These are phyloP conservation scores for Drosophila mettleri DNA, from an alignment of 2,888 invertebrate species.

Conservation along the genomic window DNA sequence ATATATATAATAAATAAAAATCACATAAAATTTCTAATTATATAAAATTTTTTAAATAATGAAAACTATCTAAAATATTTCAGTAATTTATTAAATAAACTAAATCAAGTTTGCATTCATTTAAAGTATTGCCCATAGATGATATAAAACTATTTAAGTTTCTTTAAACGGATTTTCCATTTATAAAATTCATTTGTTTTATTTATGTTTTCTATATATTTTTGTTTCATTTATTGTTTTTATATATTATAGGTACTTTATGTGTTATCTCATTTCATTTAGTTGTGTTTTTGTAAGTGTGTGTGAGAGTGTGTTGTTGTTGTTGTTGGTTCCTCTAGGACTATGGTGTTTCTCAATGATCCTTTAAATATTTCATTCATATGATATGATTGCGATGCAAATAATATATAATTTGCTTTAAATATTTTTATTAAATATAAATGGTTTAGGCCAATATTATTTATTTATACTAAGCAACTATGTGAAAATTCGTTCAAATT, in stretches of 20 bases:
- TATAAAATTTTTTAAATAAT: too few relatives aligned
- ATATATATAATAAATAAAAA: too few relatives aligned
- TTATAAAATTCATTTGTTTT: not conserved
- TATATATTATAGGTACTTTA: slow-evolving; percentile 63
- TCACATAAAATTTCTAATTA: too few relatives aligned
- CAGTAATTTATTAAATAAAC: not conserved
- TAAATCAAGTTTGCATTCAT: not conserved
- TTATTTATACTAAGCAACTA: slow-evolving; percentile 58
- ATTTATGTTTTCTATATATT: not conserved
- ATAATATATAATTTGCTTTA: slow-evolving; percentile 44
- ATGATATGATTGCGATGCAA: slow-evolving; percentile 70
- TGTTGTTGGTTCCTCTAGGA: slow-evolving; percentile 35
- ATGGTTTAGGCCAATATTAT: slow-evolving; percentile 39
- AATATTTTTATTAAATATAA: slow-evolving; percentile 57
- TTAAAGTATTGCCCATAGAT: not conserved
- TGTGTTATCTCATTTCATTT: slow-evolving; percentile 43
- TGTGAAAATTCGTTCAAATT: slow-evolving; percentile 69
- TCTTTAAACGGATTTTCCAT: not conserved
- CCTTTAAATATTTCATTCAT: slow-evolving; percentile 18
- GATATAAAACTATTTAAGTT: not conserved
- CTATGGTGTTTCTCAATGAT: slow-evolving; percentile 28
- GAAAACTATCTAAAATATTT: too few relatives aligned
- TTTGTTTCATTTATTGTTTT: slow-evolving; percentile 2
- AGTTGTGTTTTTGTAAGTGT: slow-evolving; percentile 24
- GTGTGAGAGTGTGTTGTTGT: slow-evolving; percentile 28